These are phyloP conservation scores for Caenorhabditis sp. DNA, from an alignment of 2,888 invertebrate species.

Conservation along the genomic window DNA sequence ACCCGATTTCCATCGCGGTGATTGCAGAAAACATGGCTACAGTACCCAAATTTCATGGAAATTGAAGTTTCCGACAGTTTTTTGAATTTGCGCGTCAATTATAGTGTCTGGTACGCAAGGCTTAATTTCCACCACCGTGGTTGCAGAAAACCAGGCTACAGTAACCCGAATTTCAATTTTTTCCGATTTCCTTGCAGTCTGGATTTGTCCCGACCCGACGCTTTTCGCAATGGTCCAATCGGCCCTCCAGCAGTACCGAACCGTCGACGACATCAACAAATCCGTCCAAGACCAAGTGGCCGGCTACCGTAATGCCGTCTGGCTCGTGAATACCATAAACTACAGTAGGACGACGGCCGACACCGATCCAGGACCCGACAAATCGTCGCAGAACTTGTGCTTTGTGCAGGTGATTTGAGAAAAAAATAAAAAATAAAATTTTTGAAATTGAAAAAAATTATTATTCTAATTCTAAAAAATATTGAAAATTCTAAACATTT, in stretches of 20 bases:
- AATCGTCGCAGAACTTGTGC: constrained; percentile 49
- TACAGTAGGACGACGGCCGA: constrained; percentile 61
- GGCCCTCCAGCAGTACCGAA: constrained; percentile 44
- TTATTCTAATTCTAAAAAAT: not conserved
- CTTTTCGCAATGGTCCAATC: constrained; percentile 52
- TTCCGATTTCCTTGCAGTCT: constrained; percentile 35
- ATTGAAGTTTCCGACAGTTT: not conserved
- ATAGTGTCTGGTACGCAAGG: no score
- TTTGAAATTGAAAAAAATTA: not conserved
- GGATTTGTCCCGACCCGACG: constrained; percentile 63
- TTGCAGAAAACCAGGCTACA: not conserved
- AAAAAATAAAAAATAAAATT: not conserved
- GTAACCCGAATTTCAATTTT: not conserved
- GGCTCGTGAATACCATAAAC: constrained; percentile 64
- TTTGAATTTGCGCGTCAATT: not conserved
- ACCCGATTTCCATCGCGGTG: no score
- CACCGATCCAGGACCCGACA: constrained; percentile 50
- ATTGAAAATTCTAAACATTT: no score
- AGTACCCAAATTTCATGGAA: not conserved
- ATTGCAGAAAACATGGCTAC: no score
- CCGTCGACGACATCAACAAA: constrained; percentile 62
- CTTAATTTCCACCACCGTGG: no score
- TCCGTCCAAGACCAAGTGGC: constrained; percentile 47
- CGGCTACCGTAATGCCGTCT: constrained; percentile 50
- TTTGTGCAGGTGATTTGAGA: constrained; percentile 40